A percentile compares a stretch with the other conserved stretches of the same genome.
Conservation (phyloP, 1,140 invertebrate genomes). For the Pantala flavescens region DNA sequence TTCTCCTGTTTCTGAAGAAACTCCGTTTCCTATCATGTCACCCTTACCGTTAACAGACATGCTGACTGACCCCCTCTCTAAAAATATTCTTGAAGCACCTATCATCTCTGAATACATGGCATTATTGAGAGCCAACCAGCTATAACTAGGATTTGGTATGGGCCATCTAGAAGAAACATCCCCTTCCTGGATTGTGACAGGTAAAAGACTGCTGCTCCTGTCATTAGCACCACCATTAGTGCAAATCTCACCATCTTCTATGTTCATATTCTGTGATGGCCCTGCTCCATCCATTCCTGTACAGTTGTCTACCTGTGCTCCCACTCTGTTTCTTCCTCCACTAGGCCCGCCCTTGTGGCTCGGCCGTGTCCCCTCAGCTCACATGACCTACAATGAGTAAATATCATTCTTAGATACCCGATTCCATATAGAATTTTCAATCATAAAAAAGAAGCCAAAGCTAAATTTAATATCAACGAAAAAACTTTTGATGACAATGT, state of each 20-base stretch:
- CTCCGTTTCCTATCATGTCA: background rate
- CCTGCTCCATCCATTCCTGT: background rate
- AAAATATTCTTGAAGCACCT: slow-evolving; percentile 12
- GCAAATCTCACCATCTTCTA: background rate
- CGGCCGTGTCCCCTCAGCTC: slow-evolving; percentile 36
- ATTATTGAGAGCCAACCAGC: slow-evolving; percentile 26
- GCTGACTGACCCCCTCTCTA: slow-evolving; percentile 5
- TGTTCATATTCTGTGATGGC: background rate
- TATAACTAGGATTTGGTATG: slow-evolving; percentile 21
- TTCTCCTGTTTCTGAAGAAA: background rate
- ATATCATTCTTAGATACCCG: too few species aligned
- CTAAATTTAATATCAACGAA: too few species aligned
- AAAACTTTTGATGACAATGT: too few species aligned
- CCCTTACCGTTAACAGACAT: background rate
- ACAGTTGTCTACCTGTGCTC: slow-evolving; percentile 16
- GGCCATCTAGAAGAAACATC: background rate
- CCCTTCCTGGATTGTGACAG: background rate
- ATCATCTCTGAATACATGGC: slow-evolving; percentile 29
- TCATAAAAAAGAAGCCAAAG: too few species aligned
- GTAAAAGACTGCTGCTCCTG: slow-evolving; percentile 13
- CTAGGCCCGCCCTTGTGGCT: slow-evolving; percentile 23
- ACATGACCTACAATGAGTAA: slow-evolving; percentile 41
- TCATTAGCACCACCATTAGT: slow-evolving; percentile 13
- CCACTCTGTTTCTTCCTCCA: slow-evolving; percentile 24
- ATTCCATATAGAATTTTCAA: too few species aligned